A percentile compares a stretch with the other conserved stretches of the same genome.
Conservation (phyloP, 1,140 invertebrate genomes). For the Drosophila equinoxialis region DNA sequence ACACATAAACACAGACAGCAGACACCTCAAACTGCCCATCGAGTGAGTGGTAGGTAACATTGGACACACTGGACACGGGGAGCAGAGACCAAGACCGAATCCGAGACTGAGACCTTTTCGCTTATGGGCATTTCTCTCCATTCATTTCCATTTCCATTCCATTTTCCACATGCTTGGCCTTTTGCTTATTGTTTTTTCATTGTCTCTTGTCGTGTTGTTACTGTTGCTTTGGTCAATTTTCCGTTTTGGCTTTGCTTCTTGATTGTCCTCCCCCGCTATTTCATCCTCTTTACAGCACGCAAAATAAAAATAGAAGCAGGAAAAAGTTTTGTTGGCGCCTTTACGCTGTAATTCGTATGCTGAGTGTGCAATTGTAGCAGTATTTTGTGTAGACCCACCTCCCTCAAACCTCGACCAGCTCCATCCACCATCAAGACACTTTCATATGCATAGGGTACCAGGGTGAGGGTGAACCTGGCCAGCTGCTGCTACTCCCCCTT, state of each 20-base stretch:
- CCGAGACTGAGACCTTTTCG: not conserved
- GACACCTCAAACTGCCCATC: slow-evolving; percentile 46
- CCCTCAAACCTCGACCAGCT: not conserved
- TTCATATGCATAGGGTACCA: slow-evolving; percentile 63
- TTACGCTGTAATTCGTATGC: slow-evolving; percentile 81
- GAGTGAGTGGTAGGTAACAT: slow-evolving; percentile 9
- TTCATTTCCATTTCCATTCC: slow-evolving; percentile 1
- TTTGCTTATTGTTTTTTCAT: slow-evolving; percentile 75
- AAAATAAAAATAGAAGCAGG: slow-evolving; percentile 20
- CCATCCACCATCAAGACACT: slow-evolving; percentile 57
- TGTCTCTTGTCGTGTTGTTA: slow-evolving; percentile 27
- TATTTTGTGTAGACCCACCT: slow-evolving; percentile 62
- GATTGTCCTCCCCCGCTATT: slow-evolving; percentile 43
- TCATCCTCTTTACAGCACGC: not conserved
- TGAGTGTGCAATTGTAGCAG: slow-evolving; percentile 79
- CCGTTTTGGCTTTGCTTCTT: slow-evolving; percentile 55
- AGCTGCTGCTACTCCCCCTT: slow-evolving; percentile 55
- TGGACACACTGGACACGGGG: not conserved
- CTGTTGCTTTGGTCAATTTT: slow-evolving; percentile 72
- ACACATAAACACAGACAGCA: slow-evolving; percentile 8
- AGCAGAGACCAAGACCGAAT: too few species aligned
- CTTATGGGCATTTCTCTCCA: not conserved
- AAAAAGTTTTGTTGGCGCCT: slow-evolving; percentile 59
- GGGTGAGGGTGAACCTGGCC: slow-evolving; percentile 43
- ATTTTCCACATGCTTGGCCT: slow-evolving; percentile 11